phyloP scores from a whole-genome alignment of 2,797 vertebrate species.

The Sternarchorhynchus goeldii region DNA sequence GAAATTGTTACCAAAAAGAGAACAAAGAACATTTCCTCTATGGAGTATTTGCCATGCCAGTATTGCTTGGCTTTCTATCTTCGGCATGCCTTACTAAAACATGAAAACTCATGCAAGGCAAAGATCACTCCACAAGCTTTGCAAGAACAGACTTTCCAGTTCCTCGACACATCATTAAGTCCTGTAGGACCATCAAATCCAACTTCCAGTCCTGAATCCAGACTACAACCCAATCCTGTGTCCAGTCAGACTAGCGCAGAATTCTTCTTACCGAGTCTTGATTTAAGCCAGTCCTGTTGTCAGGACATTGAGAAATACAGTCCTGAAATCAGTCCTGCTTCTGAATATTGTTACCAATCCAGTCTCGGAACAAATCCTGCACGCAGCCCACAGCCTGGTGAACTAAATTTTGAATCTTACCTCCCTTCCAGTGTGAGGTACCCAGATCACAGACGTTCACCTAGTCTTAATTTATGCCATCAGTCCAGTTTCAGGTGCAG shows the following conservation, averaged over 20 bases:
- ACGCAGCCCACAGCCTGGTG: neutral
- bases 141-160: neutral
- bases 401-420: neutral
- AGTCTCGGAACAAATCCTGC: neutral
- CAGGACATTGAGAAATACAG: neutral
- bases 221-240: neutral
- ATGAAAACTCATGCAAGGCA: conserved; percentile 26
- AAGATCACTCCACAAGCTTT: conserved; percentile 2
- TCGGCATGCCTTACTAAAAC: conserved; percentile 16
- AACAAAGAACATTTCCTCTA: conserved; percentile 4
- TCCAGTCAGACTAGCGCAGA: neutral
- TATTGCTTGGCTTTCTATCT: conserved; percentile 36
- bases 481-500: neutral
- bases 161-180: neutral
- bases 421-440: neutral
- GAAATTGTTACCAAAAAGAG: conserved; percentile 1
- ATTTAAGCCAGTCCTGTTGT: neutral
- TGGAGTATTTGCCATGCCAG: conserved; percentile 43
- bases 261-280: neutral
- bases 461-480: neutral
- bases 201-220: neutral
- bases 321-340: neutral
- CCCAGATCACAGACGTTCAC: neutral
- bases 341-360: neutral
- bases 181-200: neutral